phyloP scores from a whole-genome alignment of 2,888 invertebrate genomes.

The Oligia strigilis region DNA sequence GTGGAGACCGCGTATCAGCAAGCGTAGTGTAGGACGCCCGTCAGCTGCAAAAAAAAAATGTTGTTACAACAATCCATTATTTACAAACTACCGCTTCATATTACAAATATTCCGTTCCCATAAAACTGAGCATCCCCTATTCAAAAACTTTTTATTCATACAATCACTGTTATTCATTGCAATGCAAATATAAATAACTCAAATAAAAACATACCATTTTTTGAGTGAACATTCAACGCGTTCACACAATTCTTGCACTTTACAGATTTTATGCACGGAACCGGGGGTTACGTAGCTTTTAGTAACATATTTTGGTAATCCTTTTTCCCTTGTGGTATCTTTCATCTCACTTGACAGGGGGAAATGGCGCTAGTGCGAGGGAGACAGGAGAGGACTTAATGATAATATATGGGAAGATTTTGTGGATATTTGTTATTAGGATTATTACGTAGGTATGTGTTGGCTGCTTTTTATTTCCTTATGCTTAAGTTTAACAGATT shows the following conservation, averaged over 20 bases:
- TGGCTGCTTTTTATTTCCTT: conserved; percentile 19
- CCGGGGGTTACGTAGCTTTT: conserved; percentile 38
- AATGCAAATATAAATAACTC: conserved; percentile 26
- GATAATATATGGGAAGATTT: conserved; percentile 50
- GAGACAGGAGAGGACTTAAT: conserved; percentile 35
- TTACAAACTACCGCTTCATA: background rate
- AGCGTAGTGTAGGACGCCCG: too few species aligned
- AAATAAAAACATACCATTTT: conserved; percentile 27
- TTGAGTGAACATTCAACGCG: conserved; percentile 13
- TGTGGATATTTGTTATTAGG: conserved; percentile 52
- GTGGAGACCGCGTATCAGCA: too few species aligned
- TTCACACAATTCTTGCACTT: conserved; percentile 39
- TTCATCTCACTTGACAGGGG: conserved; percentile 43
- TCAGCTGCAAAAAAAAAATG: background rate
- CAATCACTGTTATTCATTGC: conserved; percentile 26
- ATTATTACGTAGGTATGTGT: conserved; percentile 30
- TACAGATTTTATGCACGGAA: conserved; percentile 40
- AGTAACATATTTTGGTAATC: conserved; percentile 36
- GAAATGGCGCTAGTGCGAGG: conserved; percentile 28
- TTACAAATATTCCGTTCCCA: background rate
- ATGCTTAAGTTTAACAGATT: conserved; percentile 10
- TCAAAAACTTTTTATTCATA: conserved; percentile 3
- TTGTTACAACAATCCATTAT: background rate
- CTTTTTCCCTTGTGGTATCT: conserved; percentile 31
- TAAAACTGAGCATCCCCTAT: background rate